A percentile compares a stretch with the other conserved stretches of the same genome.
Evolutionary conservation across 2,797 vertebrate species (phyloP).

Genomic region (Labeo calbasu): DNA sequence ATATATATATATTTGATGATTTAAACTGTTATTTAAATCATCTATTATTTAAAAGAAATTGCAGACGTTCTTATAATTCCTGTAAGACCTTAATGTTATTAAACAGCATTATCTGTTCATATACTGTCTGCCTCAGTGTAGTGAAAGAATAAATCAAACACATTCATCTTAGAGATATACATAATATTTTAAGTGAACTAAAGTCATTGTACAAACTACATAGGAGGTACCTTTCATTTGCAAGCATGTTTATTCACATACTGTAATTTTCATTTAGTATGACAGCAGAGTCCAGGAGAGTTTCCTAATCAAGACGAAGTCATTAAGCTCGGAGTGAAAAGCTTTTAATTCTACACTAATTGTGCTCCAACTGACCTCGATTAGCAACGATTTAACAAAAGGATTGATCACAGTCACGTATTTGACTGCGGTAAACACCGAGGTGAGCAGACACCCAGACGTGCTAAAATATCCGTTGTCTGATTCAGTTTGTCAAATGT

Average conservation of each 20-base stretch:
- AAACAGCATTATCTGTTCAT: neutral
- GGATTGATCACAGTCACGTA: slow-evolving; percentile 23
- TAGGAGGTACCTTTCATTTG: neutral
- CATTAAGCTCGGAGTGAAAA: slow-evolving; percentile 1
- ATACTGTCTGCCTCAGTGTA: neutral
- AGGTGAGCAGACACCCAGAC: neutral
- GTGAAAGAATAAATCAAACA: neutral
- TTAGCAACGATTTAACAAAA: slow-evolving; percentile 28
- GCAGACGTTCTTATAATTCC: neutral
- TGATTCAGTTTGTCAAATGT: neutral
- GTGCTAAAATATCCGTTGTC: neutral
- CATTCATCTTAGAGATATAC: neutral
- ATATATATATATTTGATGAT: no score
- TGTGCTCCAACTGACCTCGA: slow-evolving; percentile 28
- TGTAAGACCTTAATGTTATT: neutral
- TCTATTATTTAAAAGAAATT: neutral
- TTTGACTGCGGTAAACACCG: slow-evolving; percentile 2
- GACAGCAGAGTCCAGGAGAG: neutral
- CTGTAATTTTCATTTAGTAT: neutral
- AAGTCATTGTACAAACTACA: neutral
- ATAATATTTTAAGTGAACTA: neutral
- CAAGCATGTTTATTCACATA: neutral
- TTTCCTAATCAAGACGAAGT: slow-evolving; percentile 26
- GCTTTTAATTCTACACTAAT: slow-evolving; percentile 14
- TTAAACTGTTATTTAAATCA: no score